phyloP scores from a whole-genome alignment of 2,888 invertebrate species.

The Papilio elwesi region DNA sequence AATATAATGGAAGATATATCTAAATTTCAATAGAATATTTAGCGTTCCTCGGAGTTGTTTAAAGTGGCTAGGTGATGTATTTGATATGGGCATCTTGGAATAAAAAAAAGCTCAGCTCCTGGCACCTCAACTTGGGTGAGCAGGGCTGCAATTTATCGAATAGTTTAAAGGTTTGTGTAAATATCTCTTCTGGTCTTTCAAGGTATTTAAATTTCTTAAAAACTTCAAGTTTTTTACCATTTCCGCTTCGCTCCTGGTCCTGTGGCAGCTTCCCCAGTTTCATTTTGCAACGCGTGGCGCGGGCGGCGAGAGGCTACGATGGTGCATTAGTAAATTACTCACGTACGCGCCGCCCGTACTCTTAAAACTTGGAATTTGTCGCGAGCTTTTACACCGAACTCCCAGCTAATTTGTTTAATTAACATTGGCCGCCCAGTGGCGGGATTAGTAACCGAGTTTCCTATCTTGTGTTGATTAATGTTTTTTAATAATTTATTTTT shows the following conservation, averaged over 20 bases:
- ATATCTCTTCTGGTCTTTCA: no score
- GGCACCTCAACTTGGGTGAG: no score
- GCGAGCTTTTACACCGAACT: slow-evolving; percentile 70
- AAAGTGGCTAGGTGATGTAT: no score
- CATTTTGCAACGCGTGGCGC: slow-evolving; percentile 56
- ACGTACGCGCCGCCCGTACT: slow-evolving; percentile 72
- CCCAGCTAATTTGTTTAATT: slow-evolving; percentile 76
- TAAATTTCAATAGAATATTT: no score
- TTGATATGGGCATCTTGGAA: no score
- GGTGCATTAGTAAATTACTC: slow-evolving; percentile 83
- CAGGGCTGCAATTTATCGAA: neutral
- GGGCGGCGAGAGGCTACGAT: slow-evolving; percentile 63
- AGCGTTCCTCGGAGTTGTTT: no score
- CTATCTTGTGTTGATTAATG: slow-evolving; percentile 21
- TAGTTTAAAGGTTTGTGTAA: no score
- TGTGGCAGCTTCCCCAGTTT: slow-evolving; percentile 48
- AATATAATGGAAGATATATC: no score
- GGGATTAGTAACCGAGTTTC: slow-evolving; percentile 44
- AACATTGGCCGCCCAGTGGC: slow-evolving; percentile 50
- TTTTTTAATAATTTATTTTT: slow-evolving; percentile 12
- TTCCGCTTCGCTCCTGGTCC: slow-evolving; percentile 43
- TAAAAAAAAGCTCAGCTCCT: no score
- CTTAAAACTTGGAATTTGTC: slow-evolving; percentile 77
- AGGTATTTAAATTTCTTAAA: no score
- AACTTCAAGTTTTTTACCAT: neutral